Conservation (phyloP, 2,797 vertebrate genomes). For the Sebastes steindachneri region DNA sequence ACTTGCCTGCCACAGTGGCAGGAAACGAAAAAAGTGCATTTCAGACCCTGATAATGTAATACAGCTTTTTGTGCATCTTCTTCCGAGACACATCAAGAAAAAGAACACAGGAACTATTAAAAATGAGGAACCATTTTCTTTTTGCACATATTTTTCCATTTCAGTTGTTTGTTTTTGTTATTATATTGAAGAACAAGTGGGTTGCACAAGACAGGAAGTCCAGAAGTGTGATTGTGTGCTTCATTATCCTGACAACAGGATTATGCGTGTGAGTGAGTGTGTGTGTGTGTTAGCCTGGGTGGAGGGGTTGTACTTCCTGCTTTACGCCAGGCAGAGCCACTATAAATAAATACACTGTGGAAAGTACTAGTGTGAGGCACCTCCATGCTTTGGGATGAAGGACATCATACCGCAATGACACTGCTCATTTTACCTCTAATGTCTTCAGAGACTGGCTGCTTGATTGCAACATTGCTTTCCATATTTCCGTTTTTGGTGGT, state of each 20-base stretch:
- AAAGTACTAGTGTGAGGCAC: conserved; percentile 47
- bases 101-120: background rate
- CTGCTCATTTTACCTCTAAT: background rate
- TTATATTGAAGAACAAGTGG: conserved; percentile 41
- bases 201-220: conserved; percentile 59
- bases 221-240: conserved; percentile 56
- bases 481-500: conserved; percentile 37
- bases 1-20: no score
- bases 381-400: conserved; percentile 18
- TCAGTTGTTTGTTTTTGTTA: conserved; percentile 26
- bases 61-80: background rate
- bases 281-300: conserved; percentile 32
- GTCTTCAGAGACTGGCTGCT: conserved; percentile 8
- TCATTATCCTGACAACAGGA: conserved; percentile 50
- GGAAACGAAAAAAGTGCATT: no score
- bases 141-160: background rate
- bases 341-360: conserved; percentile 64
- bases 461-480: conserved; percentile 48
- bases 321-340: conserved; percentile 50
- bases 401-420: conserved; percentile 1
- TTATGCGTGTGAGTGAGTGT: conserved; percentile 33
- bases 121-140: background rate
- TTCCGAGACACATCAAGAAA: background rate
- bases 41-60: background rate
- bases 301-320: conserved; percentile 68